Base-by-base conservation (phyloP, 2,113 vertebrate species). In the Lepidothrix coronata region DNA sequence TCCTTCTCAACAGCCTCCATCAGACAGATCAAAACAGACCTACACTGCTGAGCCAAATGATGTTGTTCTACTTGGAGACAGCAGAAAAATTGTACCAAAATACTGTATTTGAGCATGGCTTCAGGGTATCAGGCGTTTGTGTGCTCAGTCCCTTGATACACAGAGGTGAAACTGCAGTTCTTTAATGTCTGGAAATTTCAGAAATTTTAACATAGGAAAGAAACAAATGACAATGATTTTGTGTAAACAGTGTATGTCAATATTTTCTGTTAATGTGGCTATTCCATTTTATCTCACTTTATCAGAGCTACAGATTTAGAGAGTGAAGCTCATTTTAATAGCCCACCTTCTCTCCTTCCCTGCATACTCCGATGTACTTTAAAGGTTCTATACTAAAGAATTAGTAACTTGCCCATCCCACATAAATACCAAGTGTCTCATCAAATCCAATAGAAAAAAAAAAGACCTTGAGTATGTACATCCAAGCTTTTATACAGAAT, bases 111-210 rank as follows among this genome's bases (percentile, higher is more conserved):
- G 54, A 71, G 51, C 1, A 0, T 30, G 27, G 18, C 17, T 11
- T 74, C 15, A 43, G 37, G 8, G 11, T 46, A 4, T 12, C 0
- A 0, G 18, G 19, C 10, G 8, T 58, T 80, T 49, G 9, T 46
- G 17, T 65, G 2, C 37, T 41, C 28, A 15, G 13, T 61, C 30
- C 39, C 5, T 5, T 35, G 6, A 15, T 8, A 44, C 24, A 15
- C 28, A 22, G 21, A 57, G 28, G 6, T 4, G 2, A 82, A 12
- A 43, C 19, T 57, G 27, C 39, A 43, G 23, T 70, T 39, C 24
- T 65, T 0, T 58, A 41, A 25, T 16, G 15, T 52, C 31, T 91
- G 48, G 28, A 17, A 83, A 44, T 37, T 66, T 11, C 68, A 43
- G 31, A 20, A 83, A 46, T 49, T 71, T 12, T 73, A 43, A 19